These are phyloP conservation scores for Podilymbus podiceps DNA, from an alignment of 2,113 vertebrate species.

Conservation along the genomic window DNA sequence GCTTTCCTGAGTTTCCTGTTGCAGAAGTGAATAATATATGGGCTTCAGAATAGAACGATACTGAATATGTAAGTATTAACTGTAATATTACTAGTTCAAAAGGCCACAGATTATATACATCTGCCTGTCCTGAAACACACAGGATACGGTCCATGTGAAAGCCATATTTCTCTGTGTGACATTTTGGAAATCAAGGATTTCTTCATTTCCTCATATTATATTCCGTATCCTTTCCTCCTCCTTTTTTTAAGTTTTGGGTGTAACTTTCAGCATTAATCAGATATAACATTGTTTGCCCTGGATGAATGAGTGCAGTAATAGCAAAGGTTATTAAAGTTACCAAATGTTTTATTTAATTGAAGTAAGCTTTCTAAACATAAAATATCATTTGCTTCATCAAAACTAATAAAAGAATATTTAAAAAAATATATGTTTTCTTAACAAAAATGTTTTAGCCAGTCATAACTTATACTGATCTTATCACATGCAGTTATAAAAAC, in stretches of 20 bases:
- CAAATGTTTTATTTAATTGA: not conserved
- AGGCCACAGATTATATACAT: not conserved
- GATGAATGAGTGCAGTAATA: not conserved
- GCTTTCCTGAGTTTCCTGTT: not conserved
- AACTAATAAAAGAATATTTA: not conserved
- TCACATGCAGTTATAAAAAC: not conserved
- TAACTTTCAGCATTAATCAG: not conserved
- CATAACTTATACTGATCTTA: not conserved
- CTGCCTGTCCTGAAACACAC: not conserved
- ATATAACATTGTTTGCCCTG: not conserved
- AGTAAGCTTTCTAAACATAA: not conserved
- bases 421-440: not conserved
- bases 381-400: not conserved
- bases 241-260: not conserved
- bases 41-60: not conserved
- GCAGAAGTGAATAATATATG: not conserved
- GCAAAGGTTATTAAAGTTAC: not conserved
- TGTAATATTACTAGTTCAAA: not conserved
- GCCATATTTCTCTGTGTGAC: not conserved
- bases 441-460: not conserved
- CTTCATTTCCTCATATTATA: not conserved
- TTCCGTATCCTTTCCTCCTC: not conserved
- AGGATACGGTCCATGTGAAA: fast-evolving
- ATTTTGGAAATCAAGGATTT: not conserved
- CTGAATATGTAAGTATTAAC: not conserved